These are phyloP conservation scores for Tragelaphus oryx DNA, from an alignment of 2,797 vertebrate genomes.

Conservation along the genomic window DNA sequence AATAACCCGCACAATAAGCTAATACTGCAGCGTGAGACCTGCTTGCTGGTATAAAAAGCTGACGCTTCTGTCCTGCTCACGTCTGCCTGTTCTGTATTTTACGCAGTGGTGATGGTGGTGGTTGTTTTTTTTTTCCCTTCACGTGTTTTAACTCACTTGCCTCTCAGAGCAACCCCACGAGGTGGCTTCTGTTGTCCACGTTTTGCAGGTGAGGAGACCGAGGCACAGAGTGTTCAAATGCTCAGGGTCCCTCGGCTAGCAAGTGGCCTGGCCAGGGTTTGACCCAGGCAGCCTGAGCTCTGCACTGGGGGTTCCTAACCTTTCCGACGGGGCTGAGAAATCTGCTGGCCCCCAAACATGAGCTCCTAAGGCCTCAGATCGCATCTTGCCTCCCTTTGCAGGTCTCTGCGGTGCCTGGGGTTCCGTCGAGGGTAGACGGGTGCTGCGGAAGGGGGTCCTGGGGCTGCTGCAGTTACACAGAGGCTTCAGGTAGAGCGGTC, in stretches of 20 bases:
- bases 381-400: neutral
- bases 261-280: neutral
- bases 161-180: neutral
- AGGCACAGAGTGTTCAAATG: neutral
- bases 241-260: neutral
- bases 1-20: accelerated
- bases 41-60: neutral
- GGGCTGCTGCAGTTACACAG: neutral
- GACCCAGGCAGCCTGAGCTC: neutral
- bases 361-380: neutral
- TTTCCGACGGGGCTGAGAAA: neutral
- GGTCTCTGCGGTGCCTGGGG: accelerated
- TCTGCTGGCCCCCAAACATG: accelerated
- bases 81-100: neutral
- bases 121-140: neutral
- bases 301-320: neutral
- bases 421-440: neutral
- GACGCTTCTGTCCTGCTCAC: accelerated
- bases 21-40: neutral
- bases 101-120: accelerated
- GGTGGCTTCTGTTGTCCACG: neutral
- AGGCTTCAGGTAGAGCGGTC: neutral
- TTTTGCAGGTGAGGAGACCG: neutral
- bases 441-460: neutral
- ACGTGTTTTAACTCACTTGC: neutral